These are phyloP conservation scores for Aporophyla nigra DNA, from an alignment of 2,888 invertebrate species.

Conservation along the genomic window DNA sequence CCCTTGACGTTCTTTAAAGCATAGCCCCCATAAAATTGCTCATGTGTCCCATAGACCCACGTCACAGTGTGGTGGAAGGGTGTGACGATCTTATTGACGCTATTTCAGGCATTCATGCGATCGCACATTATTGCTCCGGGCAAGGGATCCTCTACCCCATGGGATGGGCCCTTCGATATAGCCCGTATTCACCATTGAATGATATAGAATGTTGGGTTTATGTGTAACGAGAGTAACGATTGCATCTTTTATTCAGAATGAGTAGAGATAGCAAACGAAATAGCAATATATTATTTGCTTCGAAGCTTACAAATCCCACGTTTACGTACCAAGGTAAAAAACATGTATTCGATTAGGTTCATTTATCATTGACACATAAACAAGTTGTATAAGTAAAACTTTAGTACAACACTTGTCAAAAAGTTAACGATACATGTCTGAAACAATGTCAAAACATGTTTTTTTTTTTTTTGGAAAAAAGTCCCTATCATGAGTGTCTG, in stretches of 20 bases:
- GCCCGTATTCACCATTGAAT: conserved; percentile 16
- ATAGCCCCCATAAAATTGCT: conserved; percentile 23
- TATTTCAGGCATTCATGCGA: conserved; percentile 47
- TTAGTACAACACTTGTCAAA: neutral
- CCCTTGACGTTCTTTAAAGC: neutral
- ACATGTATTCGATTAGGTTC: neutral
- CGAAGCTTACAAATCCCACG: neutral
- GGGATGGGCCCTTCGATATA: conserved; percentile 37
- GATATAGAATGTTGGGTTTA: conserved; percentile 18
- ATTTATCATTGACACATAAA: neutral
- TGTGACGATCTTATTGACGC: conserved; percentile 32
- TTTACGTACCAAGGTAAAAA: neutral
- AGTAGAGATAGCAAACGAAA: neutral
- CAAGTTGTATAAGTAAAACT: neutral
- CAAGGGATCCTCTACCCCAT: conserved; percentile 16
- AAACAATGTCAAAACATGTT: neutral
- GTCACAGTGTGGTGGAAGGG: conserved; percentile 37
- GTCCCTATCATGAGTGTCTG: neutral
- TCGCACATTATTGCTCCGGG: conserved; percentile 33
- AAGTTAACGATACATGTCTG: neutral
- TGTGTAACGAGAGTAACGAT: conserved; percentile 14
- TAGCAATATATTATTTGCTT: neutral
- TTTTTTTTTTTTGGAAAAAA: neutral
- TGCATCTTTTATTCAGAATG: conserved; percentile 31
- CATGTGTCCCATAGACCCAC: conserved; percentile 20